Percentiles rank a stretch among this genome's conserved stretches.
phyloP scores from a whole-genome alignment of 1,140 invertebrate genomes.

The Plodia interpunctella region DNA sequence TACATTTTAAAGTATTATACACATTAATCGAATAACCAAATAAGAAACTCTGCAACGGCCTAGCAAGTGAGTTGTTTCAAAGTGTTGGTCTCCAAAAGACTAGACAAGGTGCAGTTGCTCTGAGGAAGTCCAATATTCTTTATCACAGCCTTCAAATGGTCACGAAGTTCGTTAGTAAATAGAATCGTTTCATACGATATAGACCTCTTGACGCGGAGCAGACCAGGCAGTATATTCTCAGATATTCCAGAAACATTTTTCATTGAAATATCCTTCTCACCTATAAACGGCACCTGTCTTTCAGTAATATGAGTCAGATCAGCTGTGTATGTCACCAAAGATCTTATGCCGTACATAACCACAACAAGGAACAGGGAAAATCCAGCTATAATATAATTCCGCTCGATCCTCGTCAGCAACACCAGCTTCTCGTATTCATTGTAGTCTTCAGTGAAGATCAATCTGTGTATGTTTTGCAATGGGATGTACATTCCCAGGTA shows the following conservation, averaged over 20 bases:
- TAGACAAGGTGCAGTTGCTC: slow-evolving; percentile 27
- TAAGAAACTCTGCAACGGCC: no score
- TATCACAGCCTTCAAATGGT: slow-evolving; percentile 45
- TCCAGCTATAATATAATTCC: slow-evolving; percentile 55
- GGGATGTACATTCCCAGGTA: slow-evolving; percentile 57
- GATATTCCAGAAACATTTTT: slow-evolving; percentile 24
- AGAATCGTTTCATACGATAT: slow-evolving; percentile 55
- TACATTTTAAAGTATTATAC: no score
- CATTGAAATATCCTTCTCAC: background rate
- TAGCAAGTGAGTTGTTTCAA: slow-evolving; percentile 2
- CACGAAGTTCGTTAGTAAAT: slow-evolving; percentile 46
- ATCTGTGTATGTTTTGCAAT: slow-evolving; percentile 33
- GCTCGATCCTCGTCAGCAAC: slow-evolving; percentile 42
- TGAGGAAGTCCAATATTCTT: slow-evolving; percentile 31
- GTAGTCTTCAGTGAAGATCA: slow-evolving; percentile 29
- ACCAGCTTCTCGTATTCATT: slow-evolving; percentile 44
- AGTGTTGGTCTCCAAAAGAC: slow-evolving; percentile 30
- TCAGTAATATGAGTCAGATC: slow-evolving; percentile 29
- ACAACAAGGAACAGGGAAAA: slow-evolving; percentile 56
- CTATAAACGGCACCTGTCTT: background rate
- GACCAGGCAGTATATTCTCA: slow-evolving; percentile 43
- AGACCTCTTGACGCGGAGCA: slow-evolving; percentile 51
- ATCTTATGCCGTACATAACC: slow-evolving; percentile 42
- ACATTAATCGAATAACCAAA: no score
- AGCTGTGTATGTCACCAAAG: slow-evolving; percentile 44